Conservation (phyloP, 1,140 invertebrate species). For the Aphis gossypii region DNA sequence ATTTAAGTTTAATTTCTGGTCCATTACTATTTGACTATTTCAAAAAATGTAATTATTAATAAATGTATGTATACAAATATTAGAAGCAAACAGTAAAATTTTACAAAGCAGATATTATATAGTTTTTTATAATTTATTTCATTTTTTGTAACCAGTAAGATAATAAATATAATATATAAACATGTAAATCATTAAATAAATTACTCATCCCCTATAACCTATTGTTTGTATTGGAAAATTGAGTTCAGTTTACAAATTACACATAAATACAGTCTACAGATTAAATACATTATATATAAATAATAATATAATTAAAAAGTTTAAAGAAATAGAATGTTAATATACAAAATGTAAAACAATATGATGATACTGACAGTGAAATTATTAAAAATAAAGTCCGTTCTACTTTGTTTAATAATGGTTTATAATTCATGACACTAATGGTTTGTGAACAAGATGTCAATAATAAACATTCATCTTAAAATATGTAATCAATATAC, state of each 20-base stretch:
- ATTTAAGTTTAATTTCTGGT: slow-evolving; percentile 3
- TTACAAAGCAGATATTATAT: neutral
- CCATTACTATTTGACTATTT: slow-evolving; percentile 29
- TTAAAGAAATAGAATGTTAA: neutral
- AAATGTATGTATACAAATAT: neutral
- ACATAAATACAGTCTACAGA: too few relatives aligned
- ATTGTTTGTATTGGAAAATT: neutral
- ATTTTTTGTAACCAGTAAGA: too few relatives aligned
- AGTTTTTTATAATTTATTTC: too few relatives aligned
- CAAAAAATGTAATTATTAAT: neutral
- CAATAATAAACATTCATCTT: neutral
- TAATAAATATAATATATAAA: too few relatives aligned
- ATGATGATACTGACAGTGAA: neutral
- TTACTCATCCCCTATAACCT: neutral
- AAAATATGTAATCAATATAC: neutral
- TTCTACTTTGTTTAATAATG: neutral
- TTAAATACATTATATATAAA: too few relatives aligned
- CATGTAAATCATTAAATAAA: too few relatives aligned
- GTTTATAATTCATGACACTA: neutral
- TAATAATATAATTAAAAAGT: neutral
- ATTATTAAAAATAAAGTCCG: neutral
- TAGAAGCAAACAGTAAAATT: neutral
- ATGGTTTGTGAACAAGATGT: neutral
- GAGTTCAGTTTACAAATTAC: neutral
- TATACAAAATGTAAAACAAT: neutral